These are phyloP conservation scores for Drosophila willistoni DNA, from an alignment of 1,140 invertebrate species.

Conservation along the genomic window DNA sequence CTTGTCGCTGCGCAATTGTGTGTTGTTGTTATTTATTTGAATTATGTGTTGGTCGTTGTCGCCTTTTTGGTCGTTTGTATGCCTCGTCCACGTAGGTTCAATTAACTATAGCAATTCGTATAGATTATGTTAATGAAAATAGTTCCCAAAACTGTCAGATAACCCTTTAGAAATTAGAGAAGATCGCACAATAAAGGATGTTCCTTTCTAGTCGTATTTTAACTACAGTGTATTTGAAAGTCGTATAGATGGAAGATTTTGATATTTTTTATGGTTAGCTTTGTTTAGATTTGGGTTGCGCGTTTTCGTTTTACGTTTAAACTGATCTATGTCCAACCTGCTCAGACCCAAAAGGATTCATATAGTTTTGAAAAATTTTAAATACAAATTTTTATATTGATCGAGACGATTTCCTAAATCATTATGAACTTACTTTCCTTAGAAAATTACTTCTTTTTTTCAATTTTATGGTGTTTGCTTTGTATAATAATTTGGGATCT, in stretches of 20 bases:
- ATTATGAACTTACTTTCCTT: too few relatives aligned
- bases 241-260: slow-evolving; percentile 1
- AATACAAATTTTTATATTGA: too few relatives aligned
- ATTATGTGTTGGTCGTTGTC: slow-evolving; percentile 73
- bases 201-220: neutral
- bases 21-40: slow-evolving; percentile 62
- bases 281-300: slow-evolving; percentile 18
- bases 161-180: neutral
- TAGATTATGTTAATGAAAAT: too few relatives aligned
- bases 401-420: too few relatives aligned
- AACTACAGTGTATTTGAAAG: neutral
- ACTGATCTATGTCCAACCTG: slow-evolving; percentile 40
- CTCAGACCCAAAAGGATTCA: neutral
- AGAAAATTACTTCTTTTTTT: too few relatives aligned
- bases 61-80: slow-evolving; percentile 41
- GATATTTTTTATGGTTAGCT: slow-evolving; percentile 36
- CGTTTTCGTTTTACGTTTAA: slow-evolving; percentile 18
- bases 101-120: neutral
- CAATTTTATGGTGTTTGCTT: neutral
- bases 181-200: too few relatives aligned
- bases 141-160: neutral
- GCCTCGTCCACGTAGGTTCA: neutral
- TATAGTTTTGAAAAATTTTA: neutral
- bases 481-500: neutral
- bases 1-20: slow-evolving; percentile 51